Conservation (phyloP, 2,888 invertebrate species). For the Acanthosepion esculentum region DNA sequence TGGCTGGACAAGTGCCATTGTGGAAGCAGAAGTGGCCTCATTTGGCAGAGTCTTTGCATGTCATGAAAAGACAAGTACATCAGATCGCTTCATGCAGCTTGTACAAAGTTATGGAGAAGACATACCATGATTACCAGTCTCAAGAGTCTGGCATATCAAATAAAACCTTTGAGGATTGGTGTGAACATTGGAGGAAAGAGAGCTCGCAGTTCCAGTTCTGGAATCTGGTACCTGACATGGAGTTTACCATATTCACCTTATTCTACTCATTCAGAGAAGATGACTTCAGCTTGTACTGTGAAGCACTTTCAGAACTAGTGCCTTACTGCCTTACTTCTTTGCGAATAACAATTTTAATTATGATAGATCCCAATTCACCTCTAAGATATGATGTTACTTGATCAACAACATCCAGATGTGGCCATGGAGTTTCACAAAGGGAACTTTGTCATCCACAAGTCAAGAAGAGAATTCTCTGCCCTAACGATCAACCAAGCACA, state of each 20-base stretch:
- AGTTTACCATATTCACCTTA: no score
- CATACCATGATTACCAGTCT: constrained; percentile 43
- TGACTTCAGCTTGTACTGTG: no score
- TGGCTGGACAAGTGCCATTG: constrained; percentile 55
- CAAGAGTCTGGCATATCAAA: neutral
- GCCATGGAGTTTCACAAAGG: no score
- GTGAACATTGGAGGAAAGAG: no score
- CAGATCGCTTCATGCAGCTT: neutral
- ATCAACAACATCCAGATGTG: no score
- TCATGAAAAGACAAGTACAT: neutral
- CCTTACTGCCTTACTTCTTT: no score
- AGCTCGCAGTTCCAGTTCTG: no score
- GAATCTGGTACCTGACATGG: no score
- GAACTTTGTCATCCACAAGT: constrained; percentile 53
- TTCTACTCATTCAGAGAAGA: no score
- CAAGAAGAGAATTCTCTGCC: constrained; percentile 54
- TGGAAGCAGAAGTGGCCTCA: constrained; percentile 54
- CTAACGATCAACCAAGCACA: constrained; percentile 60
- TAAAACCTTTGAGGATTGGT: no score
- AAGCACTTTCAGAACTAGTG: no score
- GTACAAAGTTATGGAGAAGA: constrained; percentile 15
- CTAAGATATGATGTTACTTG: constrained; percentile 55
- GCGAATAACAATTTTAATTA: no score
- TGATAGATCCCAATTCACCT: constrained; percentile 52
- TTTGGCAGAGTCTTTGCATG: constrained; percentile 52